These are phyloP conservation scores for Pangasius krempfi DNA, from an alignment of 2,797 vertebrate genomes.

Conservation along the genomic window DNA sequence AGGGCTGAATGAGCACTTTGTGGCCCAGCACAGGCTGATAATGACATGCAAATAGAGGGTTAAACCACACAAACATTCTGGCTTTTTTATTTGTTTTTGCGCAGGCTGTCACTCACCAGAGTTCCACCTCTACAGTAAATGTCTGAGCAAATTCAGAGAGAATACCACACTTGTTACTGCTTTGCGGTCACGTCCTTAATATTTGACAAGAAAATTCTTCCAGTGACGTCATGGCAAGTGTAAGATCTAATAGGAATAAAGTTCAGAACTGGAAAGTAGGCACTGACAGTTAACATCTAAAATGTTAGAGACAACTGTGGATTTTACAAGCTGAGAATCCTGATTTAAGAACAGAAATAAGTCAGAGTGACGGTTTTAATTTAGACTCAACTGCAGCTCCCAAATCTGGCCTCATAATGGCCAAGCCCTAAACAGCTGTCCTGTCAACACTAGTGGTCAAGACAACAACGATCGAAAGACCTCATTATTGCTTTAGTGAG, in stretches of 20 bases:
- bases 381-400: not conserved
- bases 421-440: slow-evolving; percentile 21
- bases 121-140: slow-evolving; percentile 30
- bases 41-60: slow-evolving; percentile 75
- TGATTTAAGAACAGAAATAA: slow-evolving; percentile 21
- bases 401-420: slow-evolving; percentile 6
- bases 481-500: not conserved
- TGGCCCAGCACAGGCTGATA: slow-evolving; percentile 66
- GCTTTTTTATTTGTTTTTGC: slow-evolving; percentile 60
- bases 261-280: not conserved
- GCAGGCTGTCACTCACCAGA: slow-evolving; percentile 43
- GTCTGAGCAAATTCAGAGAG: slow-evolving; percentile 12
- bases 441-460: slow-evolving; percentile 27
- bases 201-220: slow-evolving; percentile 44
- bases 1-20: slow-evolving; percentile 73
- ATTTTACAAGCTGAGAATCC: slow-evolving; percentile 24
- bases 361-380: not conserved
- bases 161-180: slow-evolving; percentile 47
- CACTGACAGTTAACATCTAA: slow-evolving; percentile 14
- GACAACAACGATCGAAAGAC: not conserved
- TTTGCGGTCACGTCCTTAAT: slow-evolving; percentile 32
- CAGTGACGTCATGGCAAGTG: slow-evolving; percentile 13
- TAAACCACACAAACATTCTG: slow-evolving; percentile 74
- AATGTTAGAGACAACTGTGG: slow-evolving; percentile 32
- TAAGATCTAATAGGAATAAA: slow-evolving; percentile 29